A percentile compares a stretch with the other conserved stretches of the same genome.
These are phyloP conservation scores for Porphyrio hochstetteri DNA, from an alignment of 2,113 vertebrate genomes.

Conservation along the genomic window DNA sequence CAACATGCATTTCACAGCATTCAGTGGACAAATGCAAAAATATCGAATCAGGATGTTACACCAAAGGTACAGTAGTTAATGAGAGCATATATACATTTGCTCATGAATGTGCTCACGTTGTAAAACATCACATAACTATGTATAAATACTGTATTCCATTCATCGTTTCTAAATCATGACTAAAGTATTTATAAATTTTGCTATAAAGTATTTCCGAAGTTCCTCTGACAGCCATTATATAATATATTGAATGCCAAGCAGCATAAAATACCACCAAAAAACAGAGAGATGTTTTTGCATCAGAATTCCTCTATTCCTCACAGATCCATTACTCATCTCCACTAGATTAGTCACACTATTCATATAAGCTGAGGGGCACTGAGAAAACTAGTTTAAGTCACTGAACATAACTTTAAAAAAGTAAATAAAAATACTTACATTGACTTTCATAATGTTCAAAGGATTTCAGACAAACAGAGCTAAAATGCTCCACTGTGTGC, in stretches of 20 bases:
- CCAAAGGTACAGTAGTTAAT: background rate
- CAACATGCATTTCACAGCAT: background rate
- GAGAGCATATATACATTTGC: slow-evolving; percentile 24
- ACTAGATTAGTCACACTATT: slow-evolving; percentile 38
- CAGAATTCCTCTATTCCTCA: slow-evolving; percentile 63
- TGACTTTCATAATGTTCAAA: slow-evolving; percentile 47
- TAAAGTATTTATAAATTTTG: slow-evolving; percentile 60
- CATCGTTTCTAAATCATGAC: slow-evolving; percentile 70
- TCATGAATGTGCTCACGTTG: slow-evolving; percentile 40
- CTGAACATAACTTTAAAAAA: slow-evolving; percentile 35
- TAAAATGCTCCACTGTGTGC: slow-evolving; percentile 29
- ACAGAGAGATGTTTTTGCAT: slow-evolving; percentile 26
- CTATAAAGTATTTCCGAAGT: slow-evolving; percentile 33
- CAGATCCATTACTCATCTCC: slow-evolving; percentile 64
- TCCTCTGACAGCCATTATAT: slow-evolving; percentile 62
- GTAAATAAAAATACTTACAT: slow-evolving; percentile 34
- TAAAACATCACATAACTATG: slow-evolving; percentile 45
- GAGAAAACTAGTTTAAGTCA: slow-evolving; percentile 38
- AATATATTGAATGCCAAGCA: slow-evolving; percentile 45
- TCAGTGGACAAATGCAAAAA: background rate
- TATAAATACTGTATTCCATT: slow-evolving; percentile 55
- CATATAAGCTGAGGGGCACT: background rate
- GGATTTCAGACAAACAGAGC: slow-evolving; percentile 43
- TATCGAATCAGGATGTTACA: background rate
- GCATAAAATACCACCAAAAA: slow-evolving; percentile 45